Conservation (phyloP, 2,797 vertebrate genomes). For the Sphaeramia orbicularis region DNA sequence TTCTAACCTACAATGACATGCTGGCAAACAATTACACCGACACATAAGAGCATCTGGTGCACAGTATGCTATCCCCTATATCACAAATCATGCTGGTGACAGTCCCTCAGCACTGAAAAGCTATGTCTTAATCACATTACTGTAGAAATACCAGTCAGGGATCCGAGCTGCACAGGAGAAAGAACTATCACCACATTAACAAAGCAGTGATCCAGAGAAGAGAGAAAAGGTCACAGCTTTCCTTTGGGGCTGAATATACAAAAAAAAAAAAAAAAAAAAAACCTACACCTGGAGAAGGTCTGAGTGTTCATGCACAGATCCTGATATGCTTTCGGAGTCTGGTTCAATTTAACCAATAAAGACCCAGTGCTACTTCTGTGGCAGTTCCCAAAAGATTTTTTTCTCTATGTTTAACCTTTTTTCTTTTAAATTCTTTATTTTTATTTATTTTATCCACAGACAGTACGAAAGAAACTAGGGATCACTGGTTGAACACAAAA, state of each 20-base stretch:
- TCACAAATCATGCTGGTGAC: conserved; percentile 15
- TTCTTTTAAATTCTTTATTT: too few species aligned
- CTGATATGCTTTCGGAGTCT: too few species aligned
- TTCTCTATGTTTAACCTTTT: too few species aligned
- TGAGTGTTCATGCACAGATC: not conserved
- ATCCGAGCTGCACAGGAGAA: conserved; percentile 3
- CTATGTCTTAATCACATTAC: conserved; percentile 42
- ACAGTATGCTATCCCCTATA: conserved; percentile 1
- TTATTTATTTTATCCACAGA: too few species aligned
- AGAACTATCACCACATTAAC: conserved; percentile 36
- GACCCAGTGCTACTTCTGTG: too few species aligned
- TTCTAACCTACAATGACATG: conserved; percentile 16
- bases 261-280: not conserved
- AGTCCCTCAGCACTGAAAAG: conserved; percentile 23
- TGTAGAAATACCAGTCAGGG: conserved; percentile 28
- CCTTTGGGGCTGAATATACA: conserved; percentile 11
- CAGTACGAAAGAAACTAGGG: too few species aligned
- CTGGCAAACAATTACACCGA: conserved; percentile 25
- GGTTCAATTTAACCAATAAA: too few species aligned
- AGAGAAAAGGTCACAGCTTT: conserved; percentile 49
- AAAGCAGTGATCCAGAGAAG: conserved; percentile 7
- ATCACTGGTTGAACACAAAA: too few species aligned
- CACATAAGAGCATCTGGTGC: conserved; percentile 3
- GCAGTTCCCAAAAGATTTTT: too few species aligned
- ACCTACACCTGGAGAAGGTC: not conserved